Conservation (phyloP, 2,797 vertebrate genomes). For the Mus minutoides region DNA sequence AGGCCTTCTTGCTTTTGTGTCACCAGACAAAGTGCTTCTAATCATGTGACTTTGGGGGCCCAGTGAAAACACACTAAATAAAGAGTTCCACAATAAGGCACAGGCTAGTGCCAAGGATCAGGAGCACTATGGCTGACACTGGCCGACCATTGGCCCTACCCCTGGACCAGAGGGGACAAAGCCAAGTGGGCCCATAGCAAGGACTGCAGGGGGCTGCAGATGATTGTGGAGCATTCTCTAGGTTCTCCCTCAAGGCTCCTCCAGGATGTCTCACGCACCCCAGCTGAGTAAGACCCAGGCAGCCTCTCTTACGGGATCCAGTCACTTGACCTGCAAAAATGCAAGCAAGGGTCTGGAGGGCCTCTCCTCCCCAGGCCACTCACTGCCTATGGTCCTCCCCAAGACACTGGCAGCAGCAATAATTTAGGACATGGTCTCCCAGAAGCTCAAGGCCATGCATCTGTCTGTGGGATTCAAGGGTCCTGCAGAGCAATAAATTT, state of each 20-base stretch:
- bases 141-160: neutral
- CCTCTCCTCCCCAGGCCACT: neutral
- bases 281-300: neutral
- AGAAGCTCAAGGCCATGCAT: neutral
- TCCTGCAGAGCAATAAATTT: neutral
- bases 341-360: neutral
- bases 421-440: neutral
- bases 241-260: neutral
- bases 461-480: constrained; percentile 1
- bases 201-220: neutral
- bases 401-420: neutral
- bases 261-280: neutral
- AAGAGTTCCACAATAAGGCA: neutral
- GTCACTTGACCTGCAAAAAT: neutral
- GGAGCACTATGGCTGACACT: too few relatives aligned
- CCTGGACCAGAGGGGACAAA: neutral
- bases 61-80: neutral
- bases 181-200: neutral
- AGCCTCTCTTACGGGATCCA: neutral
- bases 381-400: neutral
- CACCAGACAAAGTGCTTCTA: neutral
- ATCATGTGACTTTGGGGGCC: neutral
- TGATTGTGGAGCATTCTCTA: too few relatives aligned
- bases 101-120: neutral
- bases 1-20: neutral